Conservation (phyloP, 2,797 vertebrate genomes). For the Myotis planiceps region DNA sequence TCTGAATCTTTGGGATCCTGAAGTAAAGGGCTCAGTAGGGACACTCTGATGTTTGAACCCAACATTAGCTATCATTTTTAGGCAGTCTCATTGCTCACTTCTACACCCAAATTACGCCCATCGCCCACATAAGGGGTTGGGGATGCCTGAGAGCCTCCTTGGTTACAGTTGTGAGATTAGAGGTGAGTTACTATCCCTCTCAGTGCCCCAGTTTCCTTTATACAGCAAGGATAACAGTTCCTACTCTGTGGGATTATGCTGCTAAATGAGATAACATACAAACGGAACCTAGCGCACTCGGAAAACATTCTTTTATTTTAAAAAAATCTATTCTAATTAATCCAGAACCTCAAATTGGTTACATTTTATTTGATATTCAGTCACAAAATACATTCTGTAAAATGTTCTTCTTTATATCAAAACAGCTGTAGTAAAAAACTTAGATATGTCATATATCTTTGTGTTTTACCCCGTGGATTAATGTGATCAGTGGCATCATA, state of each 20-base stretch:
- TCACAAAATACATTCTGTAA: neutral
- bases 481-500: neutral
- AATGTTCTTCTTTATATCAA: neutral
- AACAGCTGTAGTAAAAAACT: neutral
- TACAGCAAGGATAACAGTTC: neutral
- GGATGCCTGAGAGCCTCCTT: too few relatives aligned
- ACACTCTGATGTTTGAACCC: neutral
- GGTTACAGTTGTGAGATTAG: neutral
- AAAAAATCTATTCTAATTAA: neutral
- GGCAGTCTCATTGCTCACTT: neutral
- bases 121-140: neutral
- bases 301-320: neutral
- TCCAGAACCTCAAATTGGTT: neutral
- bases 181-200: neutral
- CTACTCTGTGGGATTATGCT: accelerated
- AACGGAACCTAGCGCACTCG: neutral
- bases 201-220: neutral
- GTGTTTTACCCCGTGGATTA: neutral
- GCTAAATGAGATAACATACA: neutral
- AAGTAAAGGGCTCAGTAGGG: neutral
- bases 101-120: neutral
- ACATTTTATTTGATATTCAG: neutral
- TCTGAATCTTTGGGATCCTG: neutral
- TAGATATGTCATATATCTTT: neutral
- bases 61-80: neutral